Base-by-base conservation (phyloP, 2,888 invertebrate genomes). In the Nomada fabriciana region DNA sequence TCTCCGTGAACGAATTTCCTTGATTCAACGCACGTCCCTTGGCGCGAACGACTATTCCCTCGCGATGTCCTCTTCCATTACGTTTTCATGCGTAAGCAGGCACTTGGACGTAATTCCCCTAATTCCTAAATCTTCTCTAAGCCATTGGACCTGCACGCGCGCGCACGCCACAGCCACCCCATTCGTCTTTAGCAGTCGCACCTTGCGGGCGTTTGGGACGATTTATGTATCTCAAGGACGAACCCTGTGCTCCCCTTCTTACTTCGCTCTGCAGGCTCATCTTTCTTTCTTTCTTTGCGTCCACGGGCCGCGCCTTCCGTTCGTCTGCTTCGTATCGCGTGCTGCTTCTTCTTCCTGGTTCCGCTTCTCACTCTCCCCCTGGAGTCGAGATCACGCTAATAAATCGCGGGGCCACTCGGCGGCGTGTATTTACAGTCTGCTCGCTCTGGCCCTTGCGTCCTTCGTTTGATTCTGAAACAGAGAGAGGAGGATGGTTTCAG, bases 101-200 rank as follows among this genome's bases (percentile, higher is more conserved):
- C 88, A 88, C 88, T 86, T 88, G 70, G 78, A 88, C 88, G 84
- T 88, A 88, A 88, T 88, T 88, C 88, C 83, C 82, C 83, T 88
- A 88, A 88, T 88, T 88, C 89, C 86, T 83, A 88, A 88, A 88
- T 89, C 88, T 87, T 75, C 83, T 79, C 74, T 83, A 86, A 88
- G 89, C 86, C 76, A 69, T 42, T 64, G 60, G 57, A 57, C 23
- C 68, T 11, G 23, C 29, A 15, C 13, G 20, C 61, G 74, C 60
- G 20, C 15, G 57, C 47, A 18, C 36, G 52, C 70, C 25, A 5
- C 55, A 42, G 36, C 57, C 55, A 23, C 60, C 76, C 60, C 77
- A 67, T 79, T 80, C 82, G 83, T 82, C 87, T 83, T 83, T 81
- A 85, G 83, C 76, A 83, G 85, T 83, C 78, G 83, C 87, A 82